Conservation (phyloP, 2,797 vertebrate genomes). For the Psittacula echo region DNA sequence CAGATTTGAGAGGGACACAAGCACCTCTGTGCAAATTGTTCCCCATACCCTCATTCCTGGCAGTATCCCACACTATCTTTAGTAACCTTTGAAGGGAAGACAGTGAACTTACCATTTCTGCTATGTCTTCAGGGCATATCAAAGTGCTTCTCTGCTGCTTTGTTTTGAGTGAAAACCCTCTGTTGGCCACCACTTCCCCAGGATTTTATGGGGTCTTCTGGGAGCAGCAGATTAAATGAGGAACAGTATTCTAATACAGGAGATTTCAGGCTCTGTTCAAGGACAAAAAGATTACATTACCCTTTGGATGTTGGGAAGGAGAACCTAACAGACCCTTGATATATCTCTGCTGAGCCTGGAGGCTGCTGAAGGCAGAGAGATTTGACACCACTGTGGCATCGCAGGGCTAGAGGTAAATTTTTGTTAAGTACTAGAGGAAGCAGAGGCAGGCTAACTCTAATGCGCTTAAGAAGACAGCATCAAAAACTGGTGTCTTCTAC, state of each 20-base stretch:
- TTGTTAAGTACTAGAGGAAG: neutral
- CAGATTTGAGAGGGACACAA: neutral
- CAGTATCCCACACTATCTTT: neutral
- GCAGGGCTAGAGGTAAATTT: neutral
- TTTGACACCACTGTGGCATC: neutral
- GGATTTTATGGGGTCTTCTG: neutral
- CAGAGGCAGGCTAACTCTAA: neutral
- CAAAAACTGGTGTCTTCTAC: neutral
- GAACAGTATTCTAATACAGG: neutral
- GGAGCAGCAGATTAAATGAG: neutral
- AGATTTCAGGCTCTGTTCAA: conserved; percentile 4
- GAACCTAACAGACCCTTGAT: neutral
- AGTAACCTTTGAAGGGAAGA: neutral
- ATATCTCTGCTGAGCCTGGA: conserved; percentile 41
- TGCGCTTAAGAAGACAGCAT: neutral
- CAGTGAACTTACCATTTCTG: neutral
- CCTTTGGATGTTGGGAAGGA: neutral
- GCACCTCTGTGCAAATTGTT: neutral
- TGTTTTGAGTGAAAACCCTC: neutral
- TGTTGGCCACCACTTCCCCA: neutral
- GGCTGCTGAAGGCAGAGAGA: conserved; percentile 45
- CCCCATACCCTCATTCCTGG: neutral
- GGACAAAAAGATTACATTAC: conserved; percentile 21
- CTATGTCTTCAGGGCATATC: neutral
- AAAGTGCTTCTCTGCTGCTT: neutral